phyloP scores from a whole-genome alignment of 2,888 invertebrate species.

The Lucinisca nassula region DNA sequence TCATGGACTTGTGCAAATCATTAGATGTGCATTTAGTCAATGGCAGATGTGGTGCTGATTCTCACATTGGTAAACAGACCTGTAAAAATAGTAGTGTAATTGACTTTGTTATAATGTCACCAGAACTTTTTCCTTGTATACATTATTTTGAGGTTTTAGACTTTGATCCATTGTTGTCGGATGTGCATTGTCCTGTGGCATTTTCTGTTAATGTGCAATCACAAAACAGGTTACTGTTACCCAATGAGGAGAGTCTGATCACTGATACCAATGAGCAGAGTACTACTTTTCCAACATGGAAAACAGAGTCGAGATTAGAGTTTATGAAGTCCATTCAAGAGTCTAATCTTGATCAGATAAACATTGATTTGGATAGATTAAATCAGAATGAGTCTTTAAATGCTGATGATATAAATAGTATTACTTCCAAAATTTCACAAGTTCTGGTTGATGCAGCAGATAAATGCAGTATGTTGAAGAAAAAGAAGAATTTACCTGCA shows the following conservation, averaged over 20 bases:
- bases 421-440: background rate
- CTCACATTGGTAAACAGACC: background rate
- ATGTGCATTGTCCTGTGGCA: conserved; percentile 2
- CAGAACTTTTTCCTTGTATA: conserved; percentile 6
- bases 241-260: background rate
- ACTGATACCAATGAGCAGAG: background rate
- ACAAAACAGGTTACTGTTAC: background rate
- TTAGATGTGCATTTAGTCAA: background rate
- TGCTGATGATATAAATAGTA: background rate
- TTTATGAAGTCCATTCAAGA: background rate
- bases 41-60: background rate
- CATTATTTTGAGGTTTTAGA: conserved; percentile 2
- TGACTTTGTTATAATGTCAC: conserved; percentile 7
- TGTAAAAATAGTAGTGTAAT: conserved; percentile 4
- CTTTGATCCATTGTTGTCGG: background rate
- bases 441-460: background rate
- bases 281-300: conserved; percentile 4
- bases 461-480: background rate
- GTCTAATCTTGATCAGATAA: background rate
- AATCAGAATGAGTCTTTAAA: background rate
- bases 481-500: background rate
- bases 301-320: background rate
- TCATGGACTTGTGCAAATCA: background rate
- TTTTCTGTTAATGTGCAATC: background rate
- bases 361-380: background rate